Conservation (phyloP, 2,797 vertebrate species). For the Petrocephalus sullivani region DNA sequence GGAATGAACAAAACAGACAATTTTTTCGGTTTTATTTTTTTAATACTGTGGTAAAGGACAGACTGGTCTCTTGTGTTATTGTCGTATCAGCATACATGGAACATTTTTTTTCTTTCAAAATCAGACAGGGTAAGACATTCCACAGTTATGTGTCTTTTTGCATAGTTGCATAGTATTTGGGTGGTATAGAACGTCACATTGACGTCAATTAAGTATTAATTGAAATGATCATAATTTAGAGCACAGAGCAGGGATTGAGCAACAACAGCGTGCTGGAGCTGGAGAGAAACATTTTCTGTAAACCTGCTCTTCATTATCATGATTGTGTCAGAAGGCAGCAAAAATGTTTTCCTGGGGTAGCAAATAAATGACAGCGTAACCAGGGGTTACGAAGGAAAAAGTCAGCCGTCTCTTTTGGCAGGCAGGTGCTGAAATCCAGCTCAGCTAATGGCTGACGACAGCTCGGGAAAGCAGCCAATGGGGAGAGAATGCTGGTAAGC, state of each 20-base stretch:
- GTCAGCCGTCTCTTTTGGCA: neutral
- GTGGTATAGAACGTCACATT: neutral
- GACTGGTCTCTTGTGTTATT: neutral
- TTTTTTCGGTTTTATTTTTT: neutral
- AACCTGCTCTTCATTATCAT: neutral
- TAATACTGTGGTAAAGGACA: neutral
- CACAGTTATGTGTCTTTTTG: neutral
- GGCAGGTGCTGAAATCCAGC: neutral
- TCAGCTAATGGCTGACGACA: neutral
- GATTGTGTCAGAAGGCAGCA: constrained; percentile 9
- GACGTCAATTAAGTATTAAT: neutral
- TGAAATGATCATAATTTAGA: neutral
- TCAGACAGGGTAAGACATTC: neutral
- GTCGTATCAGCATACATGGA: neutral
- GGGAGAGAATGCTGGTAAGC: neutral
- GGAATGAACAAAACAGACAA: neutral
- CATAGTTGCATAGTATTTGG: neutral
- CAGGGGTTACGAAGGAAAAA: neutral
- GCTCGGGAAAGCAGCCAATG: neutral
- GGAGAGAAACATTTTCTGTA: neutral
- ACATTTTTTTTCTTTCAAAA: neutral
- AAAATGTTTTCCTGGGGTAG: neutral
- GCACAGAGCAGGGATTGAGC: neutral
- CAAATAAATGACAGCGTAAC: neutral
- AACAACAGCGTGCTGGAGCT: neutral